Evolutionary conservation across 2,113 vertebrate species (phyloP), one percentile per base, ranked within the genome.

Genomic region (Neolamprologus hecqui): DNA sequence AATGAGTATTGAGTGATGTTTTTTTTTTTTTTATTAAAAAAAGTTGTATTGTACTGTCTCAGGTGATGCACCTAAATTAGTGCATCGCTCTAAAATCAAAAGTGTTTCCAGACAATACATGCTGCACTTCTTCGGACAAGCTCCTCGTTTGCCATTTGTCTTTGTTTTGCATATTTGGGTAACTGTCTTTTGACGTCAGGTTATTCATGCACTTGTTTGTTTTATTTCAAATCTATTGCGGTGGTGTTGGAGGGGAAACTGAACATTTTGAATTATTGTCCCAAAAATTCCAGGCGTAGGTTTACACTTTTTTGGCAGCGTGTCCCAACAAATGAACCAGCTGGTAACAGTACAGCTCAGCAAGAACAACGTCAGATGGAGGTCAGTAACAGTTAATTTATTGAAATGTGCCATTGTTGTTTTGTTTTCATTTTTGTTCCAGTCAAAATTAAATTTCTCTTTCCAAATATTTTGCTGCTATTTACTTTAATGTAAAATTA

Each of bases 141-240:
- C 57, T 60, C 57, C 28, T 60, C 9, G 2, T 60, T 60, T 60
- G 57, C 15, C 57, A 60, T 60, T 60, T 31, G 28, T 60, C 28
- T 60, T 60, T 60, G 15, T 33, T 60, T 60, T 58, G 57, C 28
- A 60, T 60, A 60, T 60, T 60, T 60, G 15, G 57, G 15, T 60
- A 60, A 0, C 1, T 60, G 57, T 2, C 57, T 33, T 33, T 60
- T 60, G 2, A 33, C 2, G 15, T 60, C 2, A 1, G 28, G 28
- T 60, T 60, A 60, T 19, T 60, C 57, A 4, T 68, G 60, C 6
- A 65, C 58, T 65, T 35, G 11, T 6, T n/a, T 68, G 19, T 37
- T 68, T 68, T 21, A 68, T 68, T 68, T 68, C 4, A 68, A 21
- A 65, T 60, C 19, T 13, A 37, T 37, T 37, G 33, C 1, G 1